These are phyloP conservation scores for Zaprionus davidi DNA, from an alignment of 1,140 invertebrate species.

Conservation along the genomic window DNA sequence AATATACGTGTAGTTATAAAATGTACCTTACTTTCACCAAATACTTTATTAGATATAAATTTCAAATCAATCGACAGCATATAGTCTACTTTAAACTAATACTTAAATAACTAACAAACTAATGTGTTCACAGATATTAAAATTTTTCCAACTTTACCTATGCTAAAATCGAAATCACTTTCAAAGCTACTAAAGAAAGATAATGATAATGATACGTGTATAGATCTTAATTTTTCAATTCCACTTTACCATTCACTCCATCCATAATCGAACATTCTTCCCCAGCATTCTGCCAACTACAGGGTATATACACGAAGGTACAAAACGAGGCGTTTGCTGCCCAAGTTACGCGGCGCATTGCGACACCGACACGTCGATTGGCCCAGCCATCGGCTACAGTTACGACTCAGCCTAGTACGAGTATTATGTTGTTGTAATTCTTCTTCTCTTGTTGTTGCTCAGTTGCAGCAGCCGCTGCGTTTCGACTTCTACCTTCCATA, in stretches of 20 bases:
- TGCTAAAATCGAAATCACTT: no score
- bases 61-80: no score
- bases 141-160: no score
- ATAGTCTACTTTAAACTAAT: no score
- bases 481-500: neutral
- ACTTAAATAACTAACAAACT: no score
- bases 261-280: neutral
- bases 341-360: slow-evolving; percentile 63
- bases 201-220: no score
- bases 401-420: neutral
- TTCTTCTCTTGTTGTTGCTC: slow-evolving; percentile 25
- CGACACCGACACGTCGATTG: slow-evolving; percentile 54
- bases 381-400: slow-evolving; percentile 29
- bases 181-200: no score
- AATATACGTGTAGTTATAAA: no score
- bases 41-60: no score
- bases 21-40: no score
- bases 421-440: slow-evolving; percentile 27
- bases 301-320: slow-evolving; percentile 23
- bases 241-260: neutral
- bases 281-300: neutral
- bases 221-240: no score
- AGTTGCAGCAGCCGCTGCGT: slow-evolving; percentile 34
- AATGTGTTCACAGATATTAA: no score
- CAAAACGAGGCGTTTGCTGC: slow-evolving; percentile 39